Conservation (phyloP, 2,113 vertebrate species). For the Apodemus sylvaticus region DNA sequence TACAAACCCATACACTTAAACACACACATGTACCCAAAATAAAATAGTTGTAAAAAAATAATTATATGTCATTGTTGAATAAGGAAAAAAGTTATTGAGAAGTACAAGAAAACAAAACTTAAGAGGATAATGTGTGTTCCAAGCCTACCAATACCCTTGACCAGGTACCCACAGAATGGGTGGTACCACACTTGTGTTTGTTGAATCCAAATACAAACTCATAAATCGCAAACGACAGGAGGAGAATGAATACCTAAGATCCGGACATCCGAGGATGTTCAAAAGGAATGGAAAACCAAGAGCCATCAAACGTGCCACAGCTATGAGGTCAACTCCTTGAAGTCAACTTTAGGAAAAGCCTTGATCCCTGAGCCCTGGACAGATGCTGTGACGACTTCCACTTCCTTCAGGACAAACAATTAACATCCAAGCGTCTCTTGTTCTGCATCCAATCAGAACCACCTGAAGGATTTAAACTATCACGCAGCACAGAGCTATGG, state of each 20-base stretch:
- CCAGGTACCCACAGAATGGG: neutral
- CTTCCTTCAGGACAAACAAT: constrained; percentile 66
- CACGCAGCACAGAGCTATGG: constrained; percentile 34
- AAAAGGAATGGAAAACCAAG: constrained; percentile 36
- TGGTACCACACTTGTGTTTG: neutral
- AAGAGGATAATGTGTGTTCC: neutral
- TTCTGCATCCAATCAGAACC: constrained; percentile 63
- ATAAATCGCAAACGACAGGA: neutral
- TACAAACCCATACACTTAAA: neutral
- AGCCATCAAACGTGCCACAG: neutral
- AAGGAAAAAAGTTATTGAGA: neutral
- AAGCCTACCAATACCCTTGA: neutral
- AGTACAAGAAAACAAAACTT: neutral
- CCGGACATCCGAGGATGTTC: neutral
- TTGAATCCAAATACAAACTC: neutral
- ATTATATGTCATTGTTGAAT: neutral
- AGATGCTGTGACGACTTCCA: neutral
- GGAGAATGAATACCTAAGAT: neutral
- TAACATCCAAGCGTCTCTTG: constrained; percentile 44
- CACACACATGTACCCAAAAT: neutral
- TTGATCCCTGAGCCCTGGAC: constrained; percentile 55
- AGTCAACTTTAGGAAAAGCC: constrained; percentile 40
- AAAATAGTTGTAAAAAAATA: neutral
- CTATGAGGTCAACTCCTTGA: neutral
- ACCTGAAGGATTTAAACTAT: constrained; percentile 70